phyloP scores from a whole-genome alignment of 2,113 vertebrate genomes.

The Rafetus swinhoei region DNA sequence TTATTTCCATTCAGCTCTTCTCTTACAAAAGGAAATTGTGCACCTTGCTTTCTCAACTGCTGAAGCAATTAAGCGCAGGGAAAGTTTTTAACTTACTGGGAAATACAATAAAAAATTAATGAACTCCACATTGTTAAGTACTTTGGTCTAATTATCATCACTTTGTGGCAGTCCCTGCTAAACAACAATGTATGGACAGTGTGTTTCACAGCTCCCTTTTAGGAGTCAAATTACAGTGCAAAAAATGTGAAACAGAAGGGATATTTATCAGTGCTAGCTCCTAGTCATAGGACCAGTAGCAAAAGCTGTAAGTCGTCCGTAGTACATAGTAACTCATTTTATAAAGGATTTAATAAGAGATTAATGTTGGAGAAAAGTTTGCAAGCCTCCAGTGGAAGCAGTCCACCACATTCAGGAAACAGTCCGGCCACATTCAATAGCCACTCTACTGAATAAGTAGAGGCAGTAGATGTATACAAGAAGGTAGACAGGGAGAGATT shows the following conservation, averaged over 20 bases:
- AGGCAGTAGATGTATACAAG: background rate
- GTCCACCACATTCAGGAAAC: background rate
- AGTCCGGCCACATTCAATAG: background rate
- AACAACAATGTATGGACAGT: background rate
- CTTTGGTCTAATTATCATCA: background rate
- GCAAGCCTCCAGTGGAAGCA: background rate
- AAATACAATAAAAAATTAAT: background rate
- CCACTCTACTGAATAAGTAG: background rate
- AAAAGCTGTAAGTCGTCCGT: background rate
- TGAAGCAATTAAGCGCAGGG: background rate
- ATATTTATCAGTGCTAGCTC: rapidly evolving
- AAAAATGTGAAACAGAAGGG: background rate
- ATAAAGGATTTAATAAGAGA: background rate
- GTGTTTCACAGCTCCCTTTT: background rate
- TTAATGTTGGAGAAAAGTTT: background rate
- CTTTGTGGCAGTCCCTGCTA: background rate
- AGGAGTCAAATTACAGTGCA: background rate
- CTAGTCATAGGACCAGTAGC: background rate
- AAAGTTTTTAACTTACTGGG: background rate
- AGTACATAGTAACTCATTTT: background rate
- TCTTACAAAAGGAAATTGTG: background rate
- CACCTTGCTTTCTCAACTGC: background rate
- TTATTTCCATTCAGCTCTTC: background rate
- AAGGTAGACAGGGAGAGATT: background rate
- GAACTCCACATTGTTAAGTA: background rate